Evolutionary conservation across 2,113 vertebrate genomes (phyloP), one percentile per base, ranked within the genome.

Genomic region (Carlito syrichta): DNA sequence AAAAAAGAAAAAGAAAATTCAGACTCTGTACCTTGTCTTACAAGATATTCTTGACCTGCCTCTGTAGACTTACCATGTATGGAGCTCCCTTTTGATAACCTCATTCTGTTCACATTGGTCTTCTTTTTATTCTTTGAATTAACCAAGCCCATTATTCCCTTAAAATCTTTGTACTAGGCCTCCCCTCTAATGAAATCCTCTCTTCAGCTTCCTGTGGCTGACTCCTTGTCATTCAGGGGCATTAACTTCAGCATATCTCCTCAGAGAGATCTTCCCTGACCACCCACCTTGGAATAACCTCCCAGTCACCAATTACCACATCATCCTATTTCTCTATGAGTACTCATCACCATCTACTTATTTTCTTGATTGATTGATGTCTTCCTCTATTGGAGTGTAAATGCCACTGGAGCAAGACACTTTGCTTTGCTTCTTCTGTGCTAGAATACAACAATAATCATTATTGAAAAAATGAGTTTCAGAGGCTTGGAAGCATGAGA

Each of bases 121-220:
- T 73, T 73, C 23, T 82, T 96, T 93, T 30, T 86, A 20, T 84
- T 87, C 62, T 89, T 89, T 87, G 69, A 73, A 58, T 63, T 68
- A 69, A 27, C 45, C 62, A 68, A 74, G 6, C 1, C 74, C 45
- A 48, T 88, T 89, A 27, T n/a, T 95, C 1, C 52, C 23, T 87
- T 94, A 69, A 60, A 38, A 86, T 71, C 13, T 74, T 81, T 92
- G 32, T 22, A 14, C 12, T 74, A 50, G 25, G 52, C 56, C 16
- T 54, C 89, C 30, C 19, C 38, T 89, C 22, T 77, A 69, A 77
- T 89, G 81, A 66, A 79, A 86, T 88, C n/a, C 77, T 91, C 32
- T 89, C 77, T 90, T 81, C 62, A 84, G 50, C 38, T 68, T 91
- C 77, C 54, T 68, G 1, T 87, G 63, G 38, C 54, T 77, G 79